Base-by-base conservation (phyloP, 2,113 vertebrate genomes). In the Australoheros scitulus region DNA sequence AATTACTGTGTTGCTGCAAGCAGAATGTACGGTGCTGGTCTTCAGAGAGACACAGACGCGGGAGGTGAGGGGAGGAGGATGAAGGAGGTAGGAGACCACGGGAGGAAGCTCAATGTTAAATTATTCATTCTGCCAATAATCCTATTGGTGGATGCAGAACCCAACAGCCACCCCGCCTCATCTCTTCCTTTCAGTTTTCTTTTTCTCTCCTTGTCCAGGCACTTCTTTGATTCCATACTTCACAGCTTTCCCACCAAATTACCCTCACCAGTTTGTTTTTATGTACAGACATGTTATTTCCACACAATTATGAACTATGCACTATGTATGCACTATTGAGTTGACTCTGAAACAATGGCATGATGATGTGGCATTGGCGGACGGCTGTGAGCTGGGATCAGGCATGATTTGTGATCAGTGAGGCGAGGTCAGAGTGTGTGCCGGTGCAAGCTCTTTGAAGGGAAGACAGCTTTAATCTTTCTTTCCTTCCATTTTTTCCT, bases 391-490 rank as follows among this genome's bases (percentile, higher is more conserved):
- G 75, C 77, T 55, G 24, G 64, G 29, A 76, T 78, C 76, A 64
- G 70, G 52, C 24, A 63, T 26, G 8, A 72, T 68, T 68, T 38
- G 56, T 50, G 17, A 84, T 82, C 43, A 83, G 76, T 11, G 74
- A 36, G 47, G 63, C 4, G 6, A 87, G 22, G 68, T 82, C 87
- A 20, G 15, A 72, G 0, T 34, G 56, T 24, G 56, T 55, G 38
- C 76, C 11, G 41, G 72, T 18, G 63, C 4, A 3, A 85, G n/a
- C 77, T 82, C 88, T 89, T 89, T 90, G 78, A 90, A 80, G 61
- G 43, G 18, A 79, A 65, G 32, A 26, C 50, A 47, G 77, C 84
- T 90, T 88, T 90, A 55, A 88, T 90, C 75, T 87, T 63, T 56
- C 74, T 11, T 26, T 14, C 7, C 18, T 43, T 55, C 2, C 50